Base-by-base conservation (phyloP, 2,888 invertebrate genomes). In the Perithous albicinctus region DNA sequence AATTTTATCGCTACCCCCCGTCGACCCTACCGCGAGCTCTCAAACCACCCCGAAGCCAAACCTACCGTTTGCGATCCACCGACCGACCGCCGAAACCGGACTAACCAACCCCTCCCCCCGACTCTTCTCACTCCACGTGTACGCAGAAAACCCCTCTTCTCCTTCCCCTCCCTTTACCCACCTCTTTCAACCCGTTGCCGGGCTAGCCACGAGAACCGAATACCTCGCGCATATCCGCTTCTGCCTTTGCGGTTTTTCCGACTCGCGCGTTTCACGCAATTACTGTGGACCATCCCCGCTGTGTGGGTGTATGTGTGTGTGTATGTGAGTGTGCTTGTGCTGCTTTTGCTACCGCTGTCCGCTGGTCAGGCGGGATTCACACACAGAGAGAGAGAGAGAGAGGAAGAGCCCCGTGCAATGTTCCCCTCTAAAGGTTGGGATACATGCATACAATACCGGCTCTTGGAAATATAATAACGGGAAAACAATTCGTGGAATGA, bases 1-100 rank as follows among this genome's bases (percentile, higher is more conserved):
- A 90, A 91, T 91, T 91, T 89, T 89, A 90, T 89, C 87, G 87
- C 82, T 83, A 84, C 74, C 84, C 74, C 84, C 81, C 80, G 73
- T 81, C 76, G 41, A 59, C 76, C 66, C 72, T n/a, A 43, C 76
- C 79, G 35, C 70, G 54, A 59, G 38, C 43, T 35, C 59, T 56
- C 35, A 41, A n/a, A 41, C 66, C 75, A 48, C 61, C 41, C 66
- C 63, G 59, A 54, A 38, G 35, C 80, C 70, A 43, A 59, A 59
- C 54, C 54, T 56, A 10, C 35, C 78, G 78, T 82, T 82, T 73
- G 80, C 80, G 72, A 81, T 80, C 73, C 67, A 75, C 64, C 64
- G 67, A 74, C 67, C 78, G 64, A 81, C 81, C 81, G 64, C 78
- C 81, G 74, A 81, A 81, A 78, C 81, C 77, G 56, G 72, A 76